These are phyloP conservation scores for Apoda limacodes DNA, from an alignment of 2,888 invertebrate species.

Conservation along the genomic window DNA sequence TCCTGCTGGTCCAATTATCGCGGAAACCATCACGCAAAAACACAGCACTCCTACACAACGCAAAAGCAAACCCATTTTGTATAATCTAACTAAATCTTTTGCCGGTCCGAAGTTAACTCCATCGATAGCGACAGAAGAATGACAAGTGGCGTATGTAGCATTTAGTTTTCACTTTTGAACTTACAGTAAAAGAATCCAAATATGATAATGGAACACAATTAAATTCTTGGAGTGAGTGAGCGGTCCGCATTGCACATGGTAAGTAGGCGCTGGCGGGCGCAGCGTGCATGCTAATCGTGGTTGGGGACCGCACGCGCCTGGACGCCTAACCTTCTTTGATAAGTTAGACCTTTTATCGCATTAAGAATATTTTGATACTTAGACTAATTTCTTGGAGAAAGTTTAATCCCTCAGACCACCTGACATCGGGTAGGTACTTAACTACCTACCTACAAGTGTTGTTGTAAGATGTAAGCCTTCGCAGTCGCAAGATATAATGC, in stretches of 20 bases:
- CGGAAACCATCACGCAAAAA: conserved; percentile 38
- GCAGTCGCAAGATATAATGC: too few relatives aligned
- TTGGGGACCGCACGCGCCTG: conserved; percentile 29
- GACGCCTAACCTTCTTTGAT: conserved; percentile 39
- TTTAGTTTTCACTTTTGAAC: conserved; percentile 69
- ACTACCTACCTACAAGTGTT: too few relatives aligned
- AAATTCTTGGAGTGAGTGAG: conserved; percentile 62
- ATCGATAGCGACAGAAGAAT: conserved; percentile 62
- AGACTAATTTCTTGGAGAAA: conserved; percentile 51
- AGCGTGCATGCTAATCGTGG: conserved; percentile 51
- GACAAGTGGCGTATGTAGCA: conserved; percentile 46
- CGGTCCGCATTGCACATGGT: conserved; percentile 65
- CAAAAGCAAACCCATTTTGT: conserved; percentile 38
- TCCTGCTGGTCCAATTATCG: conserved; percentile 46
- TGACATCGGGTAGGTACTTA: too few relatives aligned
- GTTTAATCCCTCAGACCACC: too few relatives aligned
- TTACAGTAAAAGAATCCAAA: conserved; percentile 68
- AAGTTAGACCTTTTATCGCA: conserved; percentile 45
- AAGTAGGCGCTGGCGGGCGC: conserved; percentile 50
- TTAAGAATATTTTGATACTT: conserved; percentile 50
- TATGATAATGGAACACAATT: conserved; percentile 70
- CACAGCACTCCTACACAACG: conserved; percentile 33
- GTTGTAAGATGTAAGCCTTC: too few relatives aligned
- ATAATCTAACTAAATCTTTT: conserved; percentile 25
- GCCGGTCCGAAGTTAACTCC: conserved; percentile 52